These are phyloP conservation scores for Venusia cambrica DNA, from an alignment of 2,888 invertebrate species.

Conservation along the genomic window DNA sequence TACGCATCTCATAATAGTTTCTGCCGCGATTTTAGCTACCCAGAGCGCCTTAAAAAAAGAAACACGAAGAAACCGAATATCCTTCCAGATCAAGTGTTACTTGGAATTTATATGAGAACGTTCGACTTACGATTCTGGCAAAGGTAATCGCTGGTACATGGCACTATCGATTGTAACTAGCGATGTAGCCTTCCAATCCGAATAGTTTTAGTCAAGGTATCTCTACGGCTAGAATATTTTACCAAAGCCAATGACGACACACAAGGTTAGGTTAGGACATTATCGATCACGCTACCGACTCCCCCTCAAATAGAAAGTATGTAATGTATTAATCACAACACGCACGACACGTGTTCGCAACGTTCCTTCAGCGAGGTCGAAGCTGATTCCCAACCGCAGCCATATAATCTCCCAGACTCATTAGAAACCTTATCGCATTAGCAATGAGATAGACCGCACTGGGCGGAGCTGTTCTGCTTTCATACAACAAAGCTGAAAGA, in stretches of 20 bases:
- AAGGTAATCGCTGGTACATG: no score
- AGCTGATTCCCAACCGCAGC: conserved; percentile 66
- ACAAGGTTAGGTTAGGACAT: conserved; percentile 23
- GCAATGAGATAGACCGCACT: conserved; percentile 43
- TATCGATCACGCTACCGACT: conserved; percentile 25
- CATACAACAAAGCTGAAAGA: no score
- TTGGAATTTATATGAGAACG: no score
- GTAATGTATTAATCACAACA: conserved; percentile 46
- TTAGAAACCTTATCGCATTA: conserved; percentile 59
- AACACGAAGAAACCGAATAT: no score
- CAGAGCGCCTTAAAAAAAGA: no score
- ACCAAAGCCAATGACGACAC: conserved; percentile 12
- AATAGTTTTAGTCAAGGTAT: conserved; percentile 9
- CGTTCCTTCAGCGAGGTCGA: conserved; percentile 59
- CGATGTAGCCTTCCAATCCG: conserved; percentile 6
- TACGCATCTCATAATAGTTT: no score
- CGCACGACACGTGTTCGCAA: conserved; percentile 66
- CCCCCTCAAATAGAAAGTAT: conserved; percentile 38
- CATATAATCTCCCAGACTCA: conserved; percentile 59
- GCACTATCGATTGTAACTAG: conserved; percentile 5
- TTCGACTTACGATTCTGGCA: no score
- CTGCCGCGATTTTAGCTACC: no score
- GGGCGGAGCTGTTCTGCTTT: no score
- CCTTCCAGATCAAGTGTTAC: no score
- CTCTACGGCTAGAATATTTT: conserved; percentile 8